phyloP scores from a whole-genome alignment of 2,888 invertebrate species.

The Eudasyphora cyanicolor region DNA sequence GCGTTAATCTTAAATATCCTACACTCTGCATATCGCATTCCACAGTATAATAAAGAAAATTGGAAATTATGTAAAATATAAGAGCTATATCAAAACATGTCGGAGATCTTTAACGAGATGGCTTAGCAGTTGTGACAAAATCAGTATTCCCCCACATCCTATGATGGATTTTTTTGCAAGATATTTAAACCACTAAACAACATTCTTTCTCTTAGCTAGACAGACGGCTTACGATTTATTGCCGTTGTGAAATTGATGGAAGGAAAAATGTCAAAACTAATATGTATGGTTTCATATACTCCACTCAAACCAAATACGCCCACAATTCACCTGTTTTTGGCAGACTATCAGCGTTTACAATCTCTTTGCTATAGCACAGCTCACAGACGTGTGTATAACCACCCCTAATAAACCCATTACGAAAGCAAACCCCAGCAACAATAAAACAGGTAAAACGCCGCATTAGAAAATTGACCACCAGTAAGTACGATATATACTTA shows the following conservation, averaged over 20 bases:
- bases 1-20: no score
- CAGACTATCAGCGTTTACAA: not conserved
- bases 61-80: no score
- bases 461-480: conserved; percentile 22
- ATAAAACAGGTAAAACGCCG: not conserved
- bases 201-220: no score
- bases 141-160: no score
- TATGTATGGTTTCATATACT: not conserved
- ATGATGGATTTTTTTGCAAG: no score
- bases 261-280: not conserved
- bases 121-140: no score
- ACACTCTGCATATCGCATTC: no score
- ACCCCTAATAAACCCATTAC: not conserved
- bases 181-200: no score
- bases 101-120: no score
- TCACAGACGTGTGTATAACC: not conserved
- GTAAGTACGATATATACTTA: not conserved
- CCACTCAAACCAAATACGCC: not conserved
- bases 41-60: no score
- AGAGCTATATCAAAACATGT: no score
- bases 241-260: not conserved
- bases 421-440: not conserved
- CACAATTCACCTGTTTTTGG: not conserved
- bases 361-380: not conserved
- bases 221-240: no score